Evolutionary conservation across 1,140 invertebrate genomes (phyloP), one percentile per base, ranked within the genome.

Genomic region (Anthonomus grandis): DNA sequence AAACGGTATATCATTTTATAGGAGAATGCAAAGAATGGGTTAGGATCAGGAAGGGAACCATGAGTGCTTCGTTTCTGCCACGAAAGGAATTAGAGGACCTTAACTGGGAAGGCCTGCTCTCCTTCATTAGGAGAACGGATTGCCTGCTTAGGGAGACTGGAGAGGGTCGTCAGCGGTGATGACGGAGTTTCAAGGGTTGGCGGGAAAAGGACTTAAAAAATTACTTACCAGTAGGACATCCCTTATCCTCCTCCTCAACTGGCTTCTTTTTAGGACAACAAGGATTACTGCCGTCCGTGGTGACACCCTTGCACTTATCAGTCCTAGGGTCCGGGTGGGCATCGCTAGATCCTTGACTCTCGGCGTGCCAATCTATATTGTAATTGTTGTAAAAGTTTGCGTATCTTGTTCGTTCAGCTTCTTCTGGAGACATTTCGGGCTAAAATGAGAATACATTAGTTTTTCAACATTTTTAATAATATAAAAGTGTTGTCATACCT

Each of bases 381-480:
- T 68, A 70, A 45, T 67, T 64, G 49, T 70, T 70, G 47, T 70
- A 70, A 31, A 67, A 70, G 41, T 70, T 70, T 8, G 65, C 59
- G 22, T 67, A 67, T 38, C 68, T 50, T 13, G 17, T 62, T 24
- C 36, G 12, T 22, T 57, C 44, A 6, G 57, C 55, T 47, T 66
- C 66, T 34, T 64, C 62, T 57, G 13, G 18, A 23, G 8, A 22
- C 42, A 51, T 51, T 24, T 2, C 1, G 23, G 17, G 13, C 23
- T 49, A 19, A n/a, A 37, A n/a, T 25, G 6, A 21, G 18, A 22
- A 10, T 25, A 10, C 10, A 22, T 25, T 10, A 49, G n/a, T 49
- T 9, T 17, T 21, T 6, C 4, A n/a, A 48, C 13, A 13, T 10
- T 15, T 48, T 12, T 18, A 22, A 15, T 19, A 12, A 19, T 8